Percentiles rank a stretch among this genome's conserved stretches.
phyloP scores from a whole-genome alignment of 1,140 invertebrate species.

The Xylocopa sonorina region DNA sequence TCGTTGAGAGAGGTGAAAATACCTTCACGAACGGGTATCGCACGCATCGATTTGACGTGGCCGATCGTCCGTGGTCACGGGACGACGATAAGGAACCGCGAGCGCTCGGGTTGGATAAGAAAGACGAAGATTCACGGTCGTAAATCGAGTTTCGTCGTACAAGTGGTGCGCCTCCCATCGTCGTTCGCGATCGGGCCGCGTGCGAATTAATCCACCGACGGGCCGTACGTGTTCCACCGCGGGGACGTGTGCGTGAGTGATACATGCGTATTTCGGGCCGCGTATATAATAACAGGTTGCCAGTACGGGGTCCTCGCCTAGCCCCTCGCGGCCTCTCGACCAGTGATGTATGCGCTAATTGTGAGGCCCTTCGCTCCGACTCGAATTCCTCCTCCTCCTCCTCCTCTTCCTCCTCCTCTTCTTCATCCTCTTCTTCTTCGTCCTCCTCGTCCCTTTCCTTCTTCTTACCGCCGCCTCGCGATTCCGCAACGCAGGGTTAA shows the following conservation, averaged over 20 bases:
- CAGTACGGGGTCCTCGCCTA: conserved; percentile 69
- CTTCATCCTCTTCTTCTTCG: background rate
- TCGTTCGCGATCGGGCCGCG: conserved; percentile 64
- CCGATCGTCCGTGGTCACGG: background rate
- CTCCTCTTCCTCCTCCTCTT: background rate
- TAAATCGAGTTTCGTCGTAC: conserved; percentile 61
- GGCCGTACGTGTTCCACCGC: conserved; percentile 53
- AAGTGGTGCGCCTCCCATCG: conserved; percentile 52
- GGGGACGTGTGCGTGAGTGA: conserved; percentile 69
- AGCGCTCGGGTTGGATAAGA: conserved; percentile 12
- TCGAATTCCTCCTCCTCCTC: background rate
- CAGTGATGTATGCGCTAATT: conserved; percentile 71
- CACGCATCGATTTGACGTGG: background rate
- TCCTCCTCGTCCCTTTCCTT: background rate
- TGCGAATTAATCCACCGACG: conserved; percentile 77
- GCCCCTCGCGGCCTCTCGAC: conserved; percentile 64
- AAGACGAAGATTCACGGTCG: conserved; percentile 17
- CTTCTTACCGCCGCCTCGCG: background rate
- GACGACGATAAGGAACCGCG: conserved; percentile 9
- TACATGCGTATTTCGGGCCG: conserved; percentile 75
- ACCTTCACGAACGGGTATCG: background rate
- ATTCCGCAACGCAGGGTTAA: conserved; percentile 41
- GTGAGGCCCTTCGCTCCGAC: conserved; percentile 65
- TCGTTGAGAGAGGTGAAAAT: background rate
- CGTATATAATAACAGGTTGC: conserved; percentile 81